These are phyloP conservation scores for Artibeus jamaicensis DNA, from an alignment of 2,797 vertebrate species.

Conservation along the genomic window DNA sequence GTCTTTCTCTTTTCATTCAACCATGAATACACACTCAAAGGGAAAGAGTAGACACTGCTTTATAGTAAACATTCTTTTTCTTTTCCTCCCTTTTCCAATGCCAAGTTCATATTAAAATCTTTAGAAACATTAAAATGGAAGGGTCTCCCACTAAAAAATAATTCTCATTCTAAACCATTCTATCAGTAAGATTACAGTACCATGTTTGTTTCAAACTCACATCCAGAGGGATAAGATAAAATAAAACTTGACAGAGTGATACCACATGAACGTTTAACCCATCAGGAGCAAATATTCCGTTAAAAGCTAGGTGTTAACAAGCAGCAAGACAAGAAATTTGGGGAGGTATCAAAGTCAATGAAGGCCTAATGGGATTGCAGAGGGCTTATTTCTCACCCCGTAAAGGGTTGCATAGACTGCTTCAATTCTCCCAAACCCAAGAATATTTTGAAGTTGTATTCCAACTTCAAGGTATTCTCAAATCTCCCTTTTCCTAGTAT, in stretches of 20 bases:
- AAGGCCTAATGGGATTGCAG: slow-evolving; percentile 1
- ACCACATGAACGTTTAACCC: slow-evolving; percentile 39
- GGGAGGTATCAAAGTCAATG: slow-evolving; percentile 6
- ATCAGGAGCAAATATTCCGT: slow-evolving; percentile 50
- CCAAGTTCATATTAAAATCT: slow-evolving; percentile 54
- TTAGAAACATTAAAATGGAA: slow-evolving; percentile 57
- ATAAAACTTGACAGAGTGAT: slow-evolving; percentile 44
- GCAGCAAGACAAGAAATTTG: background rate
- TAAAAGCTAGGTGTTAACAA: slow-evolving; percentile 44
- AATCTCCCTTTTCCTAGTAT: slow-evolving; percentile 50
- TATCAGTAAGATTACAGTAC: slow-evolving; percentile 62
- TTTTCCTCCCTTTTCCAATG: slow-evolving; percentile 56
- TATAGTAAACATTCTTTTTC: slow-evolving; percentile 56
- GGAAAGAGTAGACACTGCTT: slow-evolving; percentile 49
- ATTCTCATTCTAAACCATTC: slow-evolving; percentile 44
- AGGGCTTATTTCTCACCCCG: slow-evolving; percentile 52
- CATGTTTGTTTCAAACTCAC: slow-evolving; percentile 54
- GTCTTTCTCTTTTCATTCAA: slow-evolving; percentile 52
- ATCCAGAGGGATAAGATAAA: slow-evolving; percentile 2
- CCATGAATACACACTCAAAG: slow-evolving; percentile 27
- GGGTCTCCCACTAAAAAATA: slow-evolving; percentile 48
- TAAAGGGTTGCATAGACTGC: slow-evolving; percentile 57
- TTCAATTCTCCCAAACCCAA: slow-evolving; percentile 60
- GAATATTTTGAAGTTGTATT: slow-evolving; percentile 38
- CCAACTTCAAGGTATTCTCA: slow-evolving; percentile 50